Conservation (phyloP, 2,797 vertebrate species). For the Crenichthys baileyi region DNA sequence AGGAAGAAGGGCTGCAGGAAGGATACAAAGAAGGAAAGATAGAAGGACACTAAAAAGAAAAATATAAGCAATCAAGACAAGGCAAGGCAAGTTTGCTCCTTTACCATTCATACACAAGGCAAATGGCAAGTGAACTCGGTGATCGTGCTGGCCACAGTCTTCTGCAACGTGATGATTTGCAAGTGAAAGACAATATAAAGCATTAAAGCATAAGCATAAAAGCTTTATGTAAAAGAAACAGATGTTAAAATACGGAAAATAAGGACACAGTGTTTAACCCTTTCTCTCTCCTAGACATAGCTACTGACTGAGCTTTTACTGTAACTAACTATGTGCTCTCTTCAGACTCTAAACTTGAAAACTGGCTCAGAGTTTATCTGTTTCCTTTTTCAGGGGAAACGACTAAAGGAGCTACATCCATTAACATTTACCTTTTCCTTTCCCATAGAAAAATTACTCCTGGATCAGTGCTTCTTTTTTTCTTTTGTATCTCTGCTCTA, state of each 20-base stretch:
- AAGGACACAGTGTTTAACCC: no score
- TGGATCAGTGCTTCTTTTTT: no score
- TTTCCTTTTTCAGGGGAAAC: no score
- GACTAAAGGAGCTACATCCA: no score
- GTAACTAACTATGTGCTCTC: no score
- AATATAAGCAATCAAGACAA: not conserved
- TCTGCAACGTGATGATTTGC: constrained; percentile 93
- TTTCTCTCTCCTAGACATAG: no score
- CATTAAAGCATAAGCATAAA: not conserved
- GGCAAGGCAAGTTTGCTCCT: not conserved
- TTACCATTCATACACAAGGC: not conserved
- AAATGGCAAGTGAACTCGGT: constrained; percentile 80
- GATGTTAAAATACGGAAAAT: not conserved
- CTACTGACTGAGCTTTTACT: no score
- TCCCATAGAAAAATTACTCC: no score
- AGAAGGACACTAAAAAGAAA: not conserved
- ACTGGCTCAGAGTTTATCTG: no score
- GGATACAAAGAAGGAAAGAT: not conserved
- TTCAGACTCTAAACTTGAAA: no score
- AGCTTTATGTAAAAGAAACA: not conserved
- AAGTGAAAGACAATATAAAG: not conserved
- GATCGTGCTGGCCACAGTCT: constrained; percentile 89
- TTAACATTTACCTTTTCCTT: no score
- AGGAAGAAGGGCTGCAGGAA: not conserved
- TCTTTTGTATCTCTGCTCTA: no score